Conservation (phyloP, 2,113 vertebrate genomes). For the Clarias gariepinus region DNA sequence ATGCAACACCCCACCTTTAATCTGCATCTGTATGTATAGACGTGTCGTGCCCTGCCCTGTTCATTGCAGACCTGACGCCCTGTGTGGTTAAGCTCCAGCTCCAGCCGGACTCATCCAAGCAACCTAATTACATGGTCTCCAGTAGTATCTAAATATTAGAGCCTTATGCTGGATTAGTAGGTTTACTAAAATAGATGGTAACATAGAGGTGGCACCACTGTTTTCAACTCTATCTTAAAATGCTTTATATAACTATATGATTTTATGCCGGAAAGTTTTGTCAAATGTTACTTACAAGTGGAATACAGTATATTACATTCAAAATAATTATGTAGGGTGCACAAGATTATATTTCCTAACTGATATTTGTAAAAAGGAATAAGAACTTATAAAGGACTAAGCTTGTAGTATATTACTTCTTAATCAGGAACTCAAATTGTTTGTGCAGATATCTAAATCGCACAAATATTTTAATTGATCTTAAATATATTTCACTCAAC, state of each 20-base stretch:
- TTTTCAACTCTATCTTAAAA: neutral
- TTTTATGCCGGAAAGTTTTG: neutral
- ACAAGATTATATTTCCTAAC: neutral
- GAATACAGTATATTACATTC: neutral
- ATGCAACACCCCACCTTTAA: neutral
- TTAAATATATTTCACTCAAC: neutral
- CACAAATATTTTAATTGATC: neutral
- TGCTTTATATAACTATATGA: neutral
- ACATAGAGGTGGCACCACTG: neutral
- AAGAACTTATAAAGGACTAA: neutral
- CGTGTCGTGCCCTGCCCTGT: neutral
- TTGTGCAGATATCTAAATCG: neutral
- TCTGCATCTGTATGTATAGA: neutral
- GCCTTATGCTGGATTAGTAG: slow-evolving; percentile 11
- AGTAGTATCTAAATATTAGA: slow-evolving; percentile 27
- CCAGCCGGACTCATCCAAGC: slow-evolving; percentile 14
- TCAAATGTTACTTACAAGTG: neutral
- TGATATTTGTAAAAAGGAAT: neutral
- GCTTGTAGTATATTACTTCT: neutral
- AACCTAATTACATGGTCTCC: slow-evolving; percentile 33
- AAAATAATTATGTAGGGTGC: neutral
- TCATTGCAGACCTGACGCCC: neutral
- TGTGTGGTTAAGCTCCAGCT: slow-evolving; percentile 6
- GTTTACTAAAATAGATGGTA: slow-evolving; percentile 4
- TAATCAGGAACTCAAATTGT: neutral